Evolutionary conservation across 2,888 invertebrate species (phyloP).

Genomic region (Muschampia plurimacula): DNA sequence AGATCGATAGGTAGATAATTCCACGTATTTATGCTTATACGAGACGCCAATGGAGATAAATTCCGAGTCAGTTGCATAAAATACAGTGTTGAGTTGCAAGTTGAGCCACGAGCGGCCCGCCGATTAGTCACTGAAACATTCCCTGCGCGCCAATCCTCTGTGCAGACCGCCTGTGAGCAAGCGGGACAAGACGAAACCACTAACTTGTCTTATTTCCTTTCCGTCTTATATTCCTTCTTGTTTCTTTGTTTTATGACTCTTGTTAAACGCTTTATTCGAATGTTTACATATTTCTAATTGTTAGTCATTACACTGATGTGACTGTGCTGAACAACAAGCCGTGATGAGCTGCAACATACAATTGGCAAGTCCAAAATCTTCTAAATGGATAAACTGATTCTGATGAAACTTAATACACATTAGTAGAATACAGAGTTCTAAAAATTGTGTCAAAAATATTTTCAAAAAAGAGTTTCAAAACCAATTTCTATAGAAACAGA

Average conservation of each 20-base stretch:
- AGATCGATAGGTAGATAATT: not conserved
- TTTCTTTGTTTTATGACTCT: conserved; percentile 9
- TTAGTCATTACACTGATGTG: not conserved
- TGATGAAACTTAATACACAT: too few relatives aligned
- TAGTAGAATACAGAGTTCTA: too few relatives aligned
- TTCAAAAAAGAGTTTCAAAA: too few relatives aligned
- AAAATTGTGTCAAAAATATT: too few relatives aligned
- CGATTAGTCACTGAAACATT: conserved; percentile 82
- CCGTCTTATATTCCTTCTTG: not conserved
- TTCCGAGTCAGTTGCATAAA: conserved; percentile 50
- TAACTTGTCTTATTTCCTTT: not conserved
- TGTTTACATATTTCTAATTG: conserved; percentile 3
- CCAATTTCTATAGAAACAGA: too few relatives aligned
- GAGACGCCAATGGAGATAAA: conserved; percentile 29
- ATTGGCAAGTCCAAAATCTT: too few relatives aligned
- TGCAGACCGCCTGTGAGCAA: conserved; percentile 41
- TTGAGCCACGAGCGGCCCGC: conserved; percentile 57
- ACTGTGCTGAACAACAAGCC: not conserved
- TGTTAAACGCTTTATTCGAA: conserved; percentile 5
- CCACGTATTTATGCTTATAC: not conserved
- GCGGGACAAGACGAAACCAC: conserved; percentile 9
- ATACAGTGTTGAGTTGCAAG: conserved; percentile 50
- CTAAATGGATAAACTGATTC: too few relatives aligned
- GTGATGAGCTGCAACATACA: not conserved
- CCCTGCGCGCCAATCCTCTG: conserved; percentile 69